Conservation (phyloP, 2,113 vertebrate genomes). For the Phodopus roborovskii region DNA sequence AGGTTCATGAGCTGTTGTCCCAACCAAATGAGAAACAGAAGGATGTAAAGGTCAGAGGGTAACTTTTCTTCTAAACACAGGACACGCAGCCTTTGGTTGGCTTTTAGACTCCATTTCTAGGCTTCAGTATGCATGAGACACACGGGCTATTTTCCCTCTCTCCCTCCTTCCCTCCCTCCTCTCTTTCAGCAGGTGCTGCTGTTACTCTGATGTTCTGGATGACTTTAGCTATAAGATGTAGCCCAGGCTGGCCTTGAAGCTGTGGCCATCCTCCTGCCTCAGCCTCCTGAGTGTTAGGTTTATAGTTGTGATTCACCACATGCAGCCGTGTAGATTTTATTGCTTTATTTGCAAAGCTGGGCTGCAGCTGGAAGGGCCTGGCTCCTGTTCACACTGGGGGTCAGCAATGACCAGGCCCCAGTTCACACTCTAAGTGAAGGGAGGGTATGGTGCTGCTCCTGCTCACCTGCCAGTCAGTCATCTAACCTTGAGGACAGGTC, state of each 20-base stretch:
- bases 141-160: not conserved
- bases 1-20: not conserved
- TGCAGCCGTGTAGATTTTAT: not conserved
- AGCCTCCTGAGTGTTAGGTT: not conserved
- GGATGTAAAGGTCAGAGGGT: not conserved
- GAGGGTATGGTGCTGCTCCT: not conserved
- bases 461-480: not conserved
- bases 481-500: not conserved
- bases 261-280: not conserved
- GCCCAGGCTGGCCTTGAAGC: not conserved
- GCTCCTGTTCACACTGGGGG: not conserved
- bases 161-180: not conserved
- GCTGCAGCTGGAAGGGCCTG: not conserved
- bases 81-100: not conserved
- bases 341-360: not conserved
- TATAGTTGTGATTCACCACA: not conserved
- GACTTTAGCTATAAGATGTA: not conserved
- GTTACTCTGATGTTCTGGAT: not conserved
- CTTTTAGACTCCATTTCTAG: conserved; percentile 6
- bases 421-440: not conserved
- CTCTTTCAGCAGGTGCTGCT: too few species aligned
- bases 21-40: not conserved
- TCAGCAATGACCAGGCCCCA: not conserved
- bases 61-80: not conserved
- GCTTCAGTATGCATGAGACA: not conserved